These are phyloP conservation scores for Pheosia tremula DNA, from an alignment of 2,888 invertebrate species.

Conservation along the genomic window DNA sequence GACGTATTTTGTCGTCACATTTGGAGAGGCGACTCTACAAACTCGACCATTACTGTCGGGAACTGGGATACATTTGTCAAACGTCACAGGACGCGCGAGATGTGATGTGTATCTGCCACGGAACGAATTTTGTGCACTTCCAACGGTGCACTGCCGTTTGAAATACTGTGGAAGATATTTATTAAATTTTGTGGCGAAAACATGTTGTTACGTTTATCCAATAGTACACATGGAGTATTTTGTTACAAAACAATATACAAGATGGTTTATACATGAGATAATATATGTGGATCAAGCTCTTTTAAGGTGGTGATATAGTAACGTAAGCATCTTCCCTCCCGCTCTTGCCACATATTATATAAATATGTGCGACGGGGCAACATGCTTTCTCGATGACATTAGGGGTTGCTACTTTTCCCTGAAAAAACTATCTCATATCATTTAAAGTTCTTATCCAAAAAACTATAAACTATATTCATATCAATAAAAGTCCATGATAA, in stretches of 20 bases:
- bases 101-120: conserved; percentile 15
- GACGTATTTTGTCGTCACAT: conserved; percentile 56
- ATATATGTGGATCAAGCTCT: too few species aligned
- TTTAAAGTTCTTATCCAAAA: conserved; percentile 8
- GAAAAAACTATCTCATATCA: neutral
- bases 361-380: too few species aligned
- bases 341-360: too few species aligned
- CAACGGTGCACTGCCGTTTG: conserved; percentile 14
- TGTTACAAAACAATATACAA: too few species aligned
- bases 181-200: neutral
- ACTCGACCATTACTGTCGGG: conserved; percentile 24
- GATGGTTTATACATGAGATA: too few species aligned
- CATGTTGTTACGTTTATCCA: neutral
- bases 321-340: too few species aligned
- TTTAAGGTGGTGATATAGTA: too few species aligned
- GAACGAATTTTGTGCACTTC: conserved; percentile 17
- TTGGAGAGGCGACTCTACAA: conserved; percentile 28
- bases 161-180: neutral
- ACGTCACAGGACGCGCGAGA: conserved; percentile 24
- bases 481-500: conserved; percentile 2
- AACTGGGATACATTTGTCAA: conserved; percentile 26
- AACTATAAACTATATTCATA: conserved; percentile 2
- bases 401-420: neutral
- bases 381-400: too few species aligned
- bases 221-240: neutral